Conservation (phyloP, 1,140 invertebrate species). For the Polyergus mexicanus region DNA sequence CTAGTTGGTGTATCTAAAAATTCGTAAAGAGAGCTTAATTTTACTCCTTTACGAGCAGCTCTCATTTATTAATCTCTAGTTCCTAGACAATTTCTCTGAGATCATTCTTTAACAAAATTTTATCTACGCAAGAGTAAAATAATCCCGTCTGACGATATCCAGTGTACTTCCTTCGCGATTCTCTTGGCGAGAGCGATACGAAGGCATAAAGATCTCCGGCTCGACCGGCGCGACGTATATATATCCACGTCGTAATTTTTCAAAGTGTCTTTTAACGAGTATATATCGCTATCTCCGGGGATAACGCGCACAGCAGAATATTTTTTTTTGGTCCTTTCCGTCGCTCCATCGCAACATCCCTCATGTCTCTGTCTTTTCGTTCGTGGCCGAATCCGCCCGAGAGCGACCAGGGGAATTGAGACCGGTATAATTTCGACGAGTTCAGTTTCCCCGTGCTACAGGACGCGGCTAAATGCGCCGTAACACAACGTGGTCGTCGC, state of each 20-base stretch:
- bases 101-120: background rate
- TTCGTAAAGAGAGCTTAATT: background rate
- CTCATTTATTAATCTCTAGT: background rate
- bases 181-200: slow-evolving; percentile 23
- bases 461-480: slow-evolving; percentile 14
- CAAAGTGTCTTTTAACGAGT: slow-evolving; percentile 51
- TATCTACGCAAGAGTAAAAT: background rate
- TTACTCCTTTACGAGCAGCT: background rate
- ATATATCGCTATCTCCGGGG: slow-evolving; percentile 10
- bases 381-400: slow-evolving; percentile 15
- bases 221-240: slow-evolving; percentile 16
- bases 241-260: slow-evolving; percentile 11
- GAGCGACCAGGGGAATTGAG: slow-evolving; percentile 28
- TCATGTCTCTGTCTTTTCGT: slow-evolving; percentile 33
- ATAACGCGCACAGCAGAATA: background rate
- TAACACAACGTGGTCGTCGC: background rate
- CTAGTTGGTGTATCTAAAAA: background rate
- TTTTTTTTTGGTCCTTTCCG: slow-evolving; percentile 27
- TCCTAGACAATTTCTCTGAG: background rate
- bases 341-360: background rate
- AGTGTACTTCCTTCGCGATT: background rate
- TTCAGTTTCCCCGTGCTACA: background rate
- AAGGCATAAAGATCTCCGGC: slow-evolving; percentile 8
- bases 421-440: slow-evolving; percentile 59
- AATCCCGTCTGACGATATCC: background rate